Conservation (phyloP, 2,888 invertebrate genomes). For the Lochmaea crataegi region DNA sequence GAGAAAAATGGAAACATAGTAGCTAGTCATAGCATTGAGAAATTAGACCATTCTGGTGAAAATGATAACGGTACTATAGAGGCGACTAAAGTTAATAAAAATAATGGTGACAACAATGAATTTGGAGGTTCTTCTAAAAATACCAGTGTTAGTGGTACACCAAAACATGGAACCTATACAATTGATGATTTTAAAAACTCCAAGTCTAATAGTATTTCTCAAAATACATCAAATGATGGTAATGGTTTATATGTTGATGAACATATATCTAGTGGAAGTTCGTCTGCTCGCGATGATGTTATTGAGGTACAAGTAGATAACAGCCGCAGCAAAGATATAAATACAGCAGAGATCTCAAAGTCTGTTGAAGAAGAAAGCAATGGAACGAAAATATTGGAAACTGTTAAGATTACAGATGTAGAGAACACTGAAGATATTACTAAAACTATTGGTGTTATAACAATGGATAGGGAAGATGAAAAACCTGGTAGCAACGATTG, state of each 20-base stretch:
- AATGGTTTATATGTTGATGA: conserved; percentile 3
- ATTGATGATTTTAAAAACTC: background rate
- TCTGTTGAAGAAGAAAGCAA: too few species aligned
- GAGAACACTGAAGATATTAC: too few species aligned
- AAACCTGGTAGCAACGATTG: too few species aligned
- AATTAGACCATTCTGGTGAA: background rate
- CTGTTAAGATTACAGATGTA: too few species aligned
- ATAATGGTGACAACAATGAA: background rate
- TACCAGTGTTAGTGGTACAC: background rate
- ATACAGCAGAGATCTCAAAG: background rate
- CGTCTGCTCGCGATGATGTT: background rate
- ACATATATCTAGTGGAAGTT: conserved; percentile 2
- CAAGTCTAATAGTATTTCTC: background rate
- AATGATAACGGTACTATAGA: background rate
- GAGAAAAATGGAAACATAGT: background rate
- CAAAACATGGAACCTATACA: background rate
- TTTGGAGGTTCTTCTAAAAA: too few species aligned
- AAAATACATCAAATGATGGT: background rate
- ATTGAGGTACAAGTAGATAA: background rate
- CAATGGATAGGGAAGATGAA: too few species aligned
- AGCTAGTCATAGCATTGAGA: background rate
- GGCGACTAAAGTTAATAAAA: background rate
- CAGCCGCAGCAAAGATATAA: background rate
- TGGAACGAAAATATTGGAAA: too few species aligned
- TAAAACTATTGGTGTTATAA: too few species aligned